These are phyloP conservation scores for Pitangus sulphuratus DNA, from an alignment of 2,797 vertebrate genomes.

Conservation along the genomic window DNA sequence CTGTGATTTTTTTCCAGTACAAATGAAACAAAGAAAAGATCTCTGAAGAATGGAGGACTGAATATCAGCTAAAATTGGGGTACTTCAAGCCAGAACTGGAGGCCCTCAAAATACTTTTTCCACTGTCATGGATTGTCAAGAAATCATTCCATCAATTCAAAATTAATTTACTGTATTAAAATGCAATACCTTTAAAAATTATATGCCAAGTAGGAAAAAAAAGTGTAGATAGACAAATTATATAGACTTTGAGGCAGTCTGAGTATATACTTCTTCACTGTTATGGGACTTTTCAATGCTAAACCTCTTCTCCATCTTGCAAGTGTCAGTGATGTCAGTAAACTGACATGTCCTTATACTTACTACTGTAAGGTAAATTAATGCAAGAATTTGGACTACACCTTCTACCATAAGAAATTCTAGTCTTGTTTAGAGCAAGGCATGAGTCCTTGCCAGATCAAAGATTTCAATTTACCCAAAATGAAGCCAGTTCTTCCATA, in stretches of 20 bases:
- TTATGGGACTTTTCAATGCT: not conserved
- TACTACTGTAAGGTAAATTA: not conserved
- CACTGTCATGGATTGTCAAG: not conserved
- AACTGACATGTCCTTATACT: not conserved
- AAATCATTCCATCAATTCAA: not conserved
- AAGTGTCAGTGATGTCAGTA: not conserved
- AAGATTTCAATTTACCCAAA: slow-evolving; percentile 47
- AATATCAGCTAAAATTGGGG: not conserved
- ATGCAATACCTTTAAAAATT: not conserved
- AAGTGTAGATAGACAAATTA: not conserved
- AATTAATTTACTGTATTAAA: not conserved
- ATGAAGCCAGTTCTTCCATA: slow-evolving; percentile 29
- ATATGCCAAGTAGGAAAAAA: not conserved
- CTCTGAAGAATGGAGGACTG: not conserved
- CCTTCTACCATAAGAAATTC: not conserved
- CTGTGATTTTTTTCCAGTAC: not conserved
- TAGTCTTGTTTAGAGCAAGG: not conserved
- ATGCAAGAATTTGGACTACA: not conserved
- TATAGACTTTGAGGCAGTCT: not conserved
- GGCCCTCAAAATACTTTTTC: not conserved
- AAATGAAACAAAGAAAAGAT: not conserved
- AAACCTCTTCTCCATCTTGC: not conserved
- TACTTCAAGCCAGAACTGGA: not conserved
- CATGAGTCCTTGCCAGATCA: not conserved
- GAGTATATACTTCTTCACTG: not conserved